phyloP scores from a whole-genome alignment of 2,113 vertebrate species.

The Stegastes partitus region DNA sequence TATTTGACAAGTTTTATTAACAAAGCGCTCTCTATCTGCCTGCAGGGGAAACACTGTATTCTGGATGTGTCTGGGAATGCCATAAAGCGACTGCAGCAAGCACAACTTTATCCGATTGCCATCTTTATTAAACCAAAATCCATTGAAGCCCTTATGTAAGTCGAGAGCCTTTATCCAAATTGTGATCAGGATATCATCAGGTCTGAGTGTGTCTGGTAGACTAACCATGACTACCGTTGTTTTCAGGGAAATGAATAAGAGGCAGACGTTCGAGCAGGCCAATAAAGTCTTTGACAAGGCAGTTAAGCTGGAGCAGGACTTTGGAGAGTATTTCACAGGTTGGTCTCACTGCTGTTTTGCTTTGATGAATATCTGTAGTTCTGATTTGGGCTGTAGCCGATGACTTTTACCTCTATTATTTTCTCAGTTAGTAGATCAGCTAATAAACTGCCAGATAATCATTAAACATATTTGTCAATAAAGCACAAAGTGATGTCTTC shows the following conservation, averaged over 20 bases:
- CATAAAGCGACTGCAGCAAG: constrained; percentile 99
- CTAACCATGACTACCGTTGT: constrained; percentile 19
- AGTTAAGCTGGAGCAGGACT: constrained; percentile 98
- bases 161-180: constrained; percentile 32
- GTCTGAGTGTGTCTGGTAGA: neutral
- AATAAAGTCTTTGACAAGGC: constrained; percentile 99
- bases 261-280: constrained; percentile 98
- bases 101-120: constrained; percentile 97
- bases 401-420: neutral
- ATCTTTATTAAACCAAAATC: constrained; percentile 99
- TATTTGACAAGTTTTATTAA: neutral
- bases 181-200: neutral
- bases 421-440: neutral
- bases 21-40: constrained; percentile 5
- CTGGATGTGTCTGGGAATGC: constrained; percentile 98
- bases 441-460: too few species aligned
- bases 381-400: neutral
- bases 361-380: neutral
- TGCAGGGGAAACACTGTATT: constrained; percentile 98
- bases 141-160: constrained; percentile 98
- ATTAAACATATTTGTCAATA: too few species aligned
- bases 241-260: constrained; percentile 97
- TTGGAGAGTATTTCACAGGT: constrained; percentile 99
- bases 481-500: too few species aligned
- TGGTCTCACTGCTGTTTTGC: constrained; percentile 33